Evolutionary conservation across 2,888 invertebrate species (phyloP), one percentile per base, ranked within the genome.

Genomic region (Heteropelma amictum): DNA sequence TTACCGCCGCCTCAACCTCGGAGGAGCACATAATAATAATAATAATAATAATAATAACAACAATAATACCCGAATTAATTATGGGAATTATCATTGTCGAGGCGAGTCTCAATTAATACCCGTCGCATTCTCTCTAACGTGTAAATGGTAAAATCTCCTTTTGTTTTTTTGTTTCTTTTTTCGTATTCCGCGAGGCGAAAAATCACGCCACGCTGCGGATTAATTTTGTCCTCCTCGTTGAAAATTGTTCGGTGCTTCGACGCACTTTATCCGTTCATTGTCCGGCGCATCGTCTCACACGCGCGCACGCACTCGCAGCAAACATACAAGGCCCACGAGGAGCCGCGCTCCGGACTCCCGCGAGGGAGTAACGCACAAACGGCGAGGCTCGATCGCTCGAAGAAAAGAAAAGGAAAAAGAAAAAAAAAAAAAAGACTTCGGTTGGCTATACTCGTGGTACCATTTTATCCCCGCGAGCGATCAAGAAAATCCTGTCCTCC

Each of bases 141-240:
- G 30, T 42, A 28, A 53, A 65, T 53, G 28, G 38, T 64, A 17
- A 40, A 35, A 35, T 33, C 21, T 42, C 7, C 3, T 19, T 56
- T 49, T 49, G 14, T 6, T 26, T 35, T 64, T 33, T n/a, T n/a
- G n/a, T n/a, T n/a, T n/a, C n/a, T n/a, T n/a, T n/a, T n/a, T n/a
- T n/a, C n/a, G n/a, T n/a, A n/a, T 2, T 2, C 58, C 23, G 26
- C 35, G 23, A 45, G 35, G 51, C 35, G 60, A 54, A 72, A 72
- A 72, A 67, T 54, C 60, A 45, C 54, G 26, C 28, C 26, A 21
- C 28, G 45, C 53, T 40, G 14, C 12, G 30, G 21, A 51, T 33
- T 33, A 2, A 14, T 35, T n/a, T 17, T n/a, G 8, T 23, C 7
- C 2, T 58, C 45, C 3, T 26, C 23, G 53, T 53, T 7, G 14